Conservation (phyloP, 2,888 invertebrate genomes). For the Cephus pulcher region DNA sequence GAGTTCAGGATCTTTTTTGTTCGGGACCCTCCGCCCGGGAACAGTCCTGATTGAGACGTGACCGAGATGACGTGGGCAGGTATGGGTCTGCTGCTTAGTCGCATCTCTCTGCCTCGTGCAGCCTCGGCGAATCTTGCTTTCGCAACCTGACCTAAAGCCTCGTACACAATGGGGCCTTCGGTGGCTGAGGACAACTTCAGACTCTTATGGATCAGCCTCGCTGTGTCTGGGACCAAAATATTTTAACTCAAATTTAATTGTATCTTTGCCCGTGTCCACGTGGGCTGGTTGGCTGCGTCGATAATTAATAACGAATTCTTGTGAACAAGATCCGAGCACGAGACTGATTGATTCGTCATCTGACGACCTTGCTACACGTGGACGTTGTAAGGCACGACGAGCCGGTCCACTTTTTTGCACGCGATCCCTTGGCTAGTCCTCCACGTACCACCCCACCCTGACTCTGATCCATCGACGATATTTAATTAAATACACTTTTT, state of each 20-base stretch:
- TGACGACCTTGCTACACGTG: conserved; percentile 4
- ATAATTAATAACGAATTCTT: no score
- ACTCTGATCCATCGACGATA: conserved; percentile 30
- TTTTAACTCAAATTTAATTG: no score
- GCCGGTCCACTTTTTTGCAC: conserved; percentile 46
- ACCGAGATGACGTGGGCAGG: conserved; percentile 43
- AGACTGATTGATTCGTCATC: conserved; percentile 47
- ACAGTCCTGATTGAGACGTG: conserved; percentile 54
- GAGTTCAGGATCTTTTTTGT: conserved; percentile 10
- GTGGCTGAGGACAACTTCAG: no score
- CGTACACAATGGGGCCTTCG: no score
- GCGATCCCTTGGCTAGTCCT: conserved; percentile 52
- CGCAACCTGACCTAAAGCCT: no score
- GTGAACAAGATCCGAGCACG: no score
- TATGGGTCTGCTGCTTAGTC: conserved; percentile 4
- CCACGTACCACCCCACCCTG: conserved; percentile 9
- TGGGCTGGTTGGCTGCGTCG: no score
- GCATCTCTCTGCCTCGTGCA: conserved; percentile 26
- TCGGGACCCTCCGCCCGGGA: neutral
- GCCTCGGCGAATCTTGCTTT: no score
- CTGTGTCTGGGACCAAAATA: no score
- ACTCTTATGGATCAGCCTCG: no score
- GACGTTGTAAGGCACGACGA: conserved; percentile 7
- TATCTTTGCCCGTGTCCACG: no score
- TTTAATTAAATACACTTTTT: conserved; percentile 62